Conservation (phyloP, 2,797 vertebrate species). For the Orientallactaga sibirica region DNA sequence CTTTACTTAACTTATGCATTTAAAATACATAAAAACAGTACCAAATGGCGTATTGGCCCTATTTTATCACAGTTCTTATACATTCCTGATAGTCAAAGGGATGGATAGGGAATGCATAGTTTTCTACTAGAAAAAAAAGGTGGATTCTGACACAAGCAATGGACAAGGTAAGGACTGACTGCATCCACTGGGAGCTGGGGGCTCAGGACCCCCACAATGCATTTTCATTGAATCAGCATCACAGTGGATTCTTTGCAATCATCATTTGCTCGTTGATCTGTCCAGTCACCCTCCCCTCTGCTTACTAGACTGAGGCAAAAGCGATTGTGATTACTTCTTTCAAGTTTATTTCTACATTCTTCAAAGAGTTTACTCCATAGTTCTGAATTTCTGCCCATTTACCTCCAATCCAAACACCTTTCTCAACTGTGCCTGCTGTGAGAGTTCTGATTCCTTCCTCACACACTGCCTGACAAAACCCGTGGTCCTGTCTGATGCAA, state of each 20-base stretch:
- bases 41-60: slow-evolving; percentile 76
- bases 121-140: slow-evolving; percentile 52
- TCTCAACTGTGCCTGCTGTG: neutral
- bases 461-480: neutral
- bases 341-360: neutral
- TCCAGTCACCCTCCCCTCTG: neutral
- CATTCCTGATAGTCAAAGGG: slow-evolving; percentile 67
- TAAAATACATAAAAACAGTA: slow-evolving; percentile 83
- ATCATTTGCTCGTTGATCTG: neutral
- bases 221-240: neutral
- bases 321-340: neutral
- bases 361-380: neutral
- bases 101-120: slow-evolving; percentile 72
- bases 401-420: neutral
- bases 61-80: slow-evolving; percentile 74
- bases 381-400: neutral
- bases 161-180: neutral
- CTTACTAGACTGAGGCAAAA: neutral
- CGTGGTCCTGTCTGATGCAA: slow-evolving; percentile 8
- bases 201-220: neutral
- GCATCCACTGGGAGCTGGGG: neutral
- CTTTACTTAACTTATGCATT: slow-evolving; percentile 78
- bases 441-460: neutral
- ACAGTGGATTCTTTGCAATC: neutral
- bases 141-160: slow-evolving; percentile 35